These are phyloP conservation scores for Trachelus stipa DNA, from an alignment of 2,888 invertebrate species.

Conservation along the genomic window DNA sequence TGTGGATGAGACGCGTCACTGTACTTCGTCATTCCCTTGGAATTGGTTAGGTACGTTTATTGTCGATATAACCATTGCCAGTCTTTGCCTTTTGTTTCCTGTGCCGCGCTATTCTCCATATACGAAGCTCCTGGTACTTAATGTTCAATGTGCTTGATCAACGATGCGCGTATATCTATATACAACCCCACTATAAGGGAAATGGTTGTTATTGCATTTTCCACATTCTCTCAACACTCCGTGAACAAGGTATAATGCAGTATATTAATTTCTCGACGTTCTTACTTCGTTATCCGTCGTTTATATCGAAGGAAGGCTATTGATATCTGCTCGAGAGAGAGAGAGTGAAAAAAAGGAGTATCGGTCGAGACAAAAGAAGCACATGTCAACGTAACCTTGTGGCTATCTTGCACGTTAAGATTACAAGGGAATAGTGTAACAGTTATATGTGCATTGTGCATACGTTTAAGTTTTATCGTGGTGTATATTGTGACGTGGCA, in stretches of 20 bases:
- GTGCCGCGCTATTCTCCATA: neutral
- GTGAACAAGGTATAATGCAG: neutral
- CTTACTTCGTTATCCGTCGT: neutral
- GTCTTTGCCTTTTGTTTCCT: neutral
- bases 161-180: neutral
- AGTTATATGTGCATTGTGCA: neutral
- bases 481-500: too few relatives aligned
- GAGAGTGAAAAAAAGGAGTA: neutral
- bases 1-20: neutral
- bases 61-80: neutral
- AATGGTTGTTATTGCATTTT: neutral
- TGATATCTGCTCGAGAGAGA: neutral
- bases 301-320: neutral
- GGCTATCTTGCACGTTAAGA: neutral
- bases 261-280: neutral
- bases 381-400: neutral
- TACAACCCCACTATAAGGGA: neutral
- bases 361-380: neutral
- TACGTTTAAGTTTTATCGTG: neutral
- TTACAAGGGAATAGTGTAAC: neutral
- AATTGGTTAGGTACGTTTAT: too few relatives aligned
- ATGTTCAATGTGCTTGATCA: neutral
- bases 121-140: neutral
- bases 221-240: neutral
- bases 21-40: neutral